Evolutionary conservation across 2,888 invertebrate species (phyloP).

Genomic region (Leucoma salicis): DNA sequence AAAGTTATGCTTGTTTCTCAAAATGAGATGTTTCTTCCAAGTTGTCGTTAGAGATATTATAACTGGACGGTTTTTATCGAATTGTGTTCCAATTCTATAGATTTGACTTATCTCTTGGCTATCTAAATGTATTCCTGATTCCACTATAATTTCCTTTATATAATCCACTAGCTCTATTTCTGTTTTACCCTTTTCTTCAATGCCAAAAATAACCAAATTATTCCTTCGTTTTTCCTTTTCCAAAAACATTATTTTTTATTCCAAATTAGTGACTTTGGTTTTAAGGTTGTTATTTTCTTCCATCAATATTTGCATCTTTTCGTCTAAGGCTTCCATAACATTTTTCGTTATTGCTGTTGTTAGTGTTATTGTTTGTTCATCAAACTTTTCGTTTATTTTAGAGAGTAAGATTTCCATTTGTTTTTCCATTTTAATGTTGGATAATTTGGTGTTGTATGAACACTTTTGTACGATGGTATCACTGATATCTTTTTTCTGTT

Average conservation of each 20-base stretch:
- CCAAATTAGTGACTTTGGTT: slow-evolving; percentile 2
- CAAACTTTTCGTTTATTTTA: slow-evolving; percentile 1
- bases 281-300: slow-evolving; percentile 8
- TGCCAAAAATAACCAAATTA: slow-evolving; percentile 18
- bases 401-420: slow-evolving; percentile 10
- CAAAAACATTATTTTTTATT: slow-evolving; percentile 3
- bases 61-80: not conserved
- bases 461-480: no score
- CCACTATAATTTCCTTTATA: no score
- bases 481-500: not conserved
- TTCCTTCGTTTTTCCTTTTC: slow-evolving; percentile 16
- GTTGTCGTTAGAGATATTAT: not conserved
- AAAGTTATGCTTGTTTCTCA: slow-evolving; percentile 8
- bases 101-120: slow-evolving; percentile 1
- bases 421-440: slow-evolving; percentile 5
- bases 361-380: slow-evolving; percentile 12
- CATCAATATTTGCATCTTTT: slow-evolving; percentile 1
- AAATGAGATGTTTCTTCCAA: slow-evolving; percentile 9
- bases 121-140: not conserved
- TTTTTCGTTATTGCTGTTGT: slow-evolving; percentile 16
- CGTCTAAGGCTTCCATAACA: slow-evolving; percentile 9
- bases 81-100: not conserved
- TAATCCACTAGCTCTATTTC: not conserved
- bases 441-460: not conserved
- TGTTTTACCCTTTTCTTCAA: no score